Percentiles rank a stretch among this genome's conserved stretches.
These are phyloP conservation scores for Tachina grossa DNA, from an alignment of 2,888 invertebrate genomes.

Conservation along the genomic window DNA sequence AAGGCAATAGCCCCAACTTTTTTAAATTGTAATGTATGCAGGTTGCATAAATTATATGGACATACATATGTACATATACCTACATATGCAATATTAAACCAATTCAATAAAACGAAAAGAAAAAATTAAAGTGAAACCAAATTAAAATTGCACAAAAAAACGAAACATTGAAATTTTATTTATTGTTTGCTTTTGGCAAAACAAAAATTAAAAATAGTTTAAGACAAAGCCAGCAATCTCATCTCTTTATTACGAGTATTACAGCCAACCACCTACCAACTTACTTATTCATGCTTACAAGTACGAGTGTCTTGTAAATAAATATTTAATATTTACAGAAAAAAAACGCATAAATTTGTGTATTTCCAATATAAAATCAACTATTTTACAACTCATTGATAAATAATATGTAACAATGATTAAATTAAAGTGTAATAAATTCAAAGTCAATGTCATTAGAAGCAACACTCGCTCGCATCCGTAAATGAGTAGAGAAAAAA, in stretches of 20 bases:
- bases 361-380: constrained; percentile 30
- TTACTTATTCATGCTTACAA: not conserved
- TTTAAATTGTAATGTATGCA: constrained; percentile 59
- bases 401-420: constrained; percentile 17
- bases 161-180: constrained; percentile 47
- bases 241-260: no score
- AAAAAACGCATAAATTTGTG: constrained; percentile 20
- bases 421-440: constrained; percentile 41
- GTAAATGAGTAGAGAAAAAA: not conserved
- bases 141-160: constrained; percentile 26
- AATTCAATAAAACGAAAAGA: not conserved
- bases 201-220: constrained; percentile 12
- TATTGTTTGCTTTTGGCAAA: constrained; percentile 23
- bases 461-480: not conserved
- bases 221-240: constrained; percentile 28
- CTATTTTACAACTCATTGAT: constrained; percentile 13
- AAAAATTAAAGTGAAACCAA: constrained; percentile 52
- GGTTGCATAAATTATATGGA: constrained; percentile 62
- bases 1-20: constrained; percentile 51
- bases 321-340: not conserved
- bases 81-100: constrained; percentile 31
- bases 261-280: not conserved
- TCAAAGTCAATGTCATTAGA: constrained; percentile 69
- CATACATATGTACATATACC: no score
- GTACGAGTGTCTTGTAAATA: constrained; percentile 27